phyloP scores from a whole-genome alignment of 2,113 vertebrate species.

The Rallus limicola region DNA sequence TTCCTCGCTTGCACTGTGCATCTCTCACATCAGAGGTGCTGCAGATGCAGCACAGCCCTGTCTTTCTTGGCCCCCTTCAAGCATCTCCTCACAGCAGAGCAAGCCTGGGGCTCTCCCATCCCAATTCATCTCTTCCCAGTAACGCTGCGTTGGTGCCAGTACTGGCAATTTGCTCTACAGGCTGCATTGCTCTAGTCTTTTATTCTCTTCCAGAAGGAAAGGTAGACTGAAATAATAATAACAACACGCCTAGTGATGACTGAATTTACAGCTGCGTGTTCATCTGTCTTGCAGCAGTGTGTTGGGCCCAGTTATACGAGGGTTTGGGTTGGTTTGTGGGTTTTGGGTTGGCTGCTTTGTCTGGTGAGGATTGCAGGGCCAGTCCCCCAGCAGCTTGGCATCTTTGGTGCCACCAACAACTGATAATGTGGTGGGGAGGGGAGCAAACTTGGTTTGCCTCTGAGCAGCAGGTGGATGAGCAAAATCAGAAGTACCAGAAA shows the following conservation, averaged over 20 bases:
- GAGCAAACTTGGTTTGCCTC: not conserved
- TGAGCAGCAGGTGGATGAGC: conserved; percentile 31
- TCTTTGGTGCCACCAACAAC: not conserved
- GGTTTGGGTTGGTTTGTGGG: not conserved
- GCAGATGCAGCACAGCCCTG: not conserved
- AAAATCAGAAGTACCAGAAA: fast-evolving
- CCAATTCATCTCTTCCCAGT: not conserved
- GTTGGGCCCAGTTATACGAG: not conserved
- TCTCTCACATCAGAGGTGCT: not conserved
- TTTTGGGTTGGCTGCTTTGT: not conserved
- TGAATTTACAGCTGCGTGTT: not conserved
- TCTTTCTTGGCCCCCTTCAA: not conserved
- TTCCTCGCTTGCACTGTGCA: not conserved
- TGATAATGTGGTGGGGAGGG: not conserved
- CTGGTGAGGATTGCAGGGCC: not conserved
- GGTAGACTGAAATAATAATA: not conserved
- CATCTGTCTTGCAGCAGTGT: not conserved
- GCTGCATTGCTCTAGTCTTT: not conserved
- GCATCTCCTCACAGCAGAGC: not conserved
- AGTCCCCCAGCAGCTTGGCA: not conserved
- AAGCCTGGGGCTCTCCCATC: not conserved
- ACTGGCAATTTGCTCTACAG: not conserved
- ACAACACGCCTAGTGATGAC: not conserved
- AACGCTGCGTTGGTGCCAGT: not conserved
- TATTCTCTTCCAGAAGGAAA: not conserved